Base-by-base conservation (phyloP, 1,140 invertebrate genomes). In the Drosophila ohnishii region DNA sequence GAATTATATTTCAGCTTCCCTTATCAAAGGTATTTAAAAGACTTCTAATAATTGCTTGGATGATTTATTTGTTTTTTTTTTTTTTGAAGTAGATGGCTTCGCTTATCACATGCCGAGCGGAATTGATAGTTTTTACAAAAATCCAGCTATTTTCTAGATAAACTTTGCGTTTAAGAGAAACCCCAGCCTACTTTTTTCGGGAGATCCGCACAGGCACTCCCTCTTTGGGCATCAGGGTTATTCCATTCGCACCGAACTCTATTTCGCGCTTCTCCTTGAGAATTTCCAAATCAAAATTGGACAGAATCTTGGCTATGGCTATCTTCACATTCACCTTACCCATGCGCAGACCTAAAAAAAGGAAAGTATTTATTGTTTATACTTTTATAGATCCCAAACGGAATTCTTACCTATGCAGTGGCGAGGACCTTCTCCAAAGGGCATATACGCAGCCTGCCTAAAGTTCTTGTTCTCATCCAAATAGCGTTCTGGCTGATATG, bases 341-440 rank as follows among this genome's bases (percentile, higher is more conserved):
- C 89, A 91, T 79, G 42, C 89, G 64, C 22, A 77, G 77, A 22
- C 89, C 90, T 90, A 30, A 9, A 28, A n/a, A 51, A 28, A 5
- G 0, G 5, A 28, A 28, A 28, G 5, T 28, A n/a, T n/a, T n/a
- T n/a, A n/a, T n/a, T n/a, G n/a, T n/a, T n/a, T n/a, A n/a, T n/a
- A n/a, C n/a, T n/a, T n/a, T n/a, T n/a, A n/a, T n/a, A n/a, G n/a
- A n/a, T n/a, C n/a, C n/a, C n/a, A n/a, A 48, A 30, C 2, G 10
- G n/a, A 50, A 11, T 16, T 16, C 28, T 50, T 50, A 93, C 93
- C 93, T 42, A 95, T 95, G 85, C 95, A 96, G 70, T 94, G 94
- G 57, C 95, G 91, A 7, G 94, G 94, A 11, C 95, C 95, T 56
- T 94, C 94, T 13, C 94, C 95, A 90, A 96, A 96, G 8, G 95